Base-by-base conservation (phyloP, 2,888 invertebrate genomes). In the Syrista parreyssii region DNA sequence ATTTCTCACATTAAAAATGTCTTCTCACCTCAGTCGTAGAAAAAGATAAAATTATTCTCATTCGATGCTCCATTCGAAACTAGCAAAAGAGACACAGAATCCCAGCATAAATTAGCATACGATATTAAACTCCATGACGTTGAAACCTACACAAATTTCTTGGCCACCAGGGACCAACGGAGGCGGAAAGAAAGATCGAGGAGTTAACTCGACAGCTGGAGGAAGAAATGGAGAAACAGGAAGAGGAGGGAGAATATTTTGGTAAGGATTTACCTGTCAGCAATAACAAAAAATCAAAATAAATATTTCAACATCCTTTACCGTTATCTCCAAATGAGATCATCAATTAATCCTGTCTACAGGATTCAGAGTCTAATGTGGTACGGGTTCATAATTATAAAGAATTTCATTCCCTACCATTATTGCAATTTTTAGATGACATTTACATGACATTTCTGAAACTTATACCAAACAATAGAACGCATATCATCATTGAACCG, bases 231-330 rank as follows among this genome's bases (percentile, higher is more conserved):
- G 98, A 98, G 91, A 96, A 97, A 86, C 96, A 97, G 88, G 97
- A 97, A 92, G 97, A 98, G 86, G 97, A 98, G 91, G 98, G 98
- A 85, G 98, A 98, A 93, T 98, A 98, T 92, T 98, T 98, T 93
- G 98, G 98, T 98, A 92, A 93, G 93, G 86, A 76, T 73, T 71
- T 32, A 55, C 75, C 34, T 23, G 55, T 9, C 23, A 9, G 9
- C 9, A 23, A 23, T 23, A 23, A 2, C 0, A 55, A 9, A 55
- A 55, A 23, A 55, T 15, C 15, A 15, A 4, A 15, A 40, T 40
- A 15, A 40, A 15, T 40, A 15, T 6, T 40, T 40, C 15, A 40
- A 6, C 15, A 40, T 40, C 40, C 40, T 15, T 15, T 40, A 40
- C 2, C 40, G 40, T 15, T 40, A 40, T 40, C 15, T 6, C 15